Conservation (phyloP, 64 coral and sea anemone genomes). For the Actinia equina region DNA sequence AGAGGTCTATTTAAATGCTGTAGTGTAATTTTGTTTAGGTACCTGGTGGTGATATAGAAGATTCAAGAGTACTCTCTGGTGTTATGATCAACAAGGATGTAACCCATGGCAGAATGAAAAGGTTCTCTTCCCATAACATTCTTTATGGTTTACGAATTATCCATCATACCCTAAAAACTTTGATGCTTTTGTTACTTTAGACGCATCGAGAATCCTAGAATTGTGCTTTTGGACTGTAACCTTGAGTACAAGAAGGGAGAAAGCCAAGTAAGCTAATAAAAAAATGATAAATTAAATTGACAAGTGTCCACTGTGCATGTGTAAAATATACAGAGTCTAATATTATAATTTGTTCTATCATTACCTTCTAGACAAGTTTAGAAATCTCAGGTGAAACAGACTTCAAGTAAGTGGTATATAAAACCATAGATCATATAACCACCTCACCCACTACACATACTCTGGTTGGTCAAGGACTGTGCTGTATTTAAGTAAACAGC, state of each 20-base stretch:
- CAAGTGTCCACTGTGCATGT: too few relatives aligned
- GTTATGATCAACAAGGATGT: slow-evolving; percentile 99
- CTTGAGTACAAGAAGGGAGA: slow-evolving; percentile 99
- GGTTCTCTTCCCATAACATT: slow-evolving; percentile 22
- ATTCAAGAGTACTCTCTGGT: slow-evolving; percentile 89
- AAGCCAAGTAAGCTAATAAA: slow-evolving; percentile 85
- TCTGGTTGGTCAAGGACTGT: too few relatives aligned
- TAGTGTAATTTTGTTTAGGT: slow-evolving; percentile 27
- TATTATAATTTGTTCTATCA: not conserved
- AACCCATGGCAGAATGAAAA: slow-evolving; percentile 97
- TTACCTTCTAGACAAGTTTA: slow-evolving; percentile 75
- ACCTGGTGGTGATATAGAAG: slow-evolving; percentile 93
- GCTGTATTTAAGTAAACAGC: too few relatives aligned
- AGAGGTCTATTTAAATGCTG: too few relatives aligned
- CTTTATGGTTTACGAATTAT: not conserved
- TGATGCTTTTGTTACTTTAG: slow-evolving; percentile 40
- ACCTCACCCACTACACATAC: too few relatives aligned
- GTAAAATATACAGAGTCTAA: too few relatives aligned
- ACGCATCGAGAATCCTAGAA: slow-evolving; percentile 92
- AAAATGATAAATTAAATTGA: not conserved
- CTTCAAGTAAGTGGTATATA: slow-evolving; percentile 62
- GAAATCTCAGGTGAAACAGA: slow-evolving; percentile 82
- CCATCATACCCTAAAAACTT: not conserved
- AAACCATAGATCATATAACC: not conserved
- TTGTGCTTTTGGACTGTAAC: slow-evolving; percentile 90